These are phyloP conservation scores for Alligator sinensis DNA, from an alignment of 2,113 vertebrate genomes.

Conservation along the genomic window DNA sequence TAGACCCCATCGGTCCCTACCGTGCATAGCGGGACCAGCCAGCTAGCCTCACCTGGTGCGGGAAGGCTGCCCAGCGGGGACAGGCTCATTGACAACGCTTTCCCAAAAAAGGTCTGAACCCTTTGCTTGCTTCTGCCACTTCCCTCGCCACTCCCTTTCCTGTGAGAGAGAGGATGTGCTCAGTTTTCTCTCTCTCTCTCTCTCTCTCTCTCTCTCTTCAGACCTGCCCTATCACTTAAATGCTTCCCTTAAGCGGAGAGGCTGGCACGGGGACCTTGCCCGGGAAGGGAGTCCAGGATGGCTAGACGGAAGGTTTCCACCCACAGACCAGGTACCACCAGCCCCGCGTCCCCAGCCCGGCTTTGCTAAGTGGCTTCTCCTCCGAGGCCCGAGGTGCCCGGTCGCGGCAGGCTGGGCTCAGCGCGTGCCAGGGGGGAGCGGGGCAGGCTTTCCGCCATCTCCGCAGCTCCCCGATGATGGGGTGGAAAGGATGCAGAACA, in stretches of 20 bases:
- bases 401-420: rapidly evolving
- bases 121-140: constrained; percentile 70
- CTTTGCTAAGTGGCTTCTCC: rapidly evolving
- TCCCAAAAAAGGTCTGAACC: constrained; percentile 77
- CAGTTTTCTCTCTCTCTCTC: constrained; percentile 23
- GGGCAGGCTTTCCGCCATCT: not conserved
- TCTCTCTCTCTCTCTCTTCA: constrained; percentile 41
- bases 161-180: constrained; percentile 72
- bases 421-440: not conserved
- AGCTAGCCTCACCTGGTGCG: rapidly evolving
- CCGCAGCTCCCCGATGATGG: rapidly evolving
- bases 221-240: not conserved
- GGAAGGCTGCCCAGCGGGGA: not conserved
- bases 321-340: not conserved
- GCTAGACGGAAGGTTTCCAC: not conserved
- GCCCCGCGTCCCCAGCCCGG: constrained; percentile 48
- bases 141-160: constrained; percentile 78
- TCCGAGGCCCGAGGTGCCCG: rapidly evolving
- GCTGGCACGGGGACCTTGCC: not conserved
- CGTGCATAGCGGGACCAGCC: not conserved
- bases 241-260: not conserved
- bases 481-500: not conserved
- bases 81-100: constrained; percentile 43
- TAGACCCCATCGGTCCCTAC: not conserved
- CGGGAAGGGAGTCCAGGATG: not conserved